A percentile compares a stretch with the other conserved stretches of the same genome.
These are phyloP conservation scores for Epinotia ramella DNA, from an alignment of 2,888 invertebrate genomes.

Conservation along the genomic window DNA sequence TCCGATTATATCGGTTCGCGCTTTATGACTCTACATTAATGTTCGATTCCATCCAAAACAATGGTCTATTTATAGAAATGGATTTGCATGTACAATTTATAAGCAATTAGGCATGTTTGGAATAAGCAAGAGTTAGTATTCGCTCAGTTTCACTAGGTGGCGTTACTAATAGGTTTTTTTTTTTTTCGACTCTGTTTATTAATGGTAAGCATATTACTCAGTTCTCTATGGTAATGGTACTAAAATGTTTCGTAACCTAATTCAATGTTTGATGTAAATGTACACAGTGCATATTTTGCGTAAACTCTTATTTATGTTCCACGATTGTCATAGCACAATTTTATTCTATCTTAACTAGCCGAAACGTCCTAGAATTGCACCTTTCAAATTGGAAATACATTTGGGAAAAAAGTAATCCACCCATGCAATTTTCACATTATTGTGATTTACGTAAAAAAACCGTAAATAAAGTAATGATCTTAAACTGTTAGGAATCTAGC, in stretches of 20 bases:
- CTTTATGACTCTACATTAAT: neutral
- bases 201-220: neutral
- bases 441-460: too few relatives aligned
- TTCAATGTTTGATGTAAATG: too few relatives aligned
- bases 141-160: neutral
- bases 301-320: too few relatives aligned
- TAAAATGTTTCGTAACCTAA: too few relatives aligned
- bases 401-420: too few relatives aligned
- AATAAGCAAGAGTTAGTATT: neutral
- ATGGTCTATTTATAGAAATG: constrained; percentile 4
- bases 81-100: constrained; percentile 16
- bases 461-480: too few relatives aligned
- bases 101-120: neutral
- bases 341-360: too few relatives aligned
- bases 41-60: constrained; percentile 18
- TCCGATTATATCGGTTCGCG: constrained; percentile 5
- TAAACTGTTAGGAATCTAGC: neutral
- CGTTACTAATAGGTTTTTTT: neutral
- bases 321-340: too few relatives aligned
- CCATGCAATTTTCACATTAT: too few relatives aligned
- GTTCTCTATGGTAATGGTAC: neutral
- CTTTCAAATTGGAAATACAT: too few relatives aligned
- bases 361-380: too few relatives aligned
- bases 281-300: too few relatives aligned
- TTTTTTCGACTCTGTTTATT: neutral